phyloP scores from a whole-genome alignment of 2,888 invertebrate genomes.

The Tenthredo mesomela region DNA sequence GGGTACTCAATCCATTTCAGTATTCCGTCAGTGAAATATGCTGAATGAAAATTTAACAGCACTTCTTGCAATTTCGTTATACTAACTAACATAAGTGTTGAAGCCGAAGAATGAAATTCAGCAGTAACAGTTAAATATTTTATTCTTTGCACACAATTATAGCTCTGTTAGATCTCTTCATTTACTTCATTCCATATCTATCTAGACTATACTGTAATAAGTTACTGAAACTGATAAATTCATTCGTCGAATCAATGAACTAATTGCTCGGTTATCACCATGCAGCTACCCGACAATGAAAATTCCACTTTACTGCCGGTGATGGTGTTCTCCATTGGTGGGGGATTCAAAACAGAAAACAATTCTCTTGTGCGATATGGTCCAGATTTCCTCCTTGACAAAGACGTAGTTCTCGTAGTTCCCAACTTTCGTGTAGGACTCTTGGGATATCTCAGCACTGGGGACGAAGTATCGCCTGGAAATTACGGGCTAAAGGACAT shows the following conservation, averaged over 20 bases:
- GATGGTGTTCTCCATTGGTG: background rate
- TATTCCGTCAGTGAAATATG: too few species aligned
- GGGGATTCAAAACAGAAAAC: background rate
- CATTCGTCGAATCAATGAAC: too few species aligned
- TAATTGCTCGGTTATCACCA: too few species aligned
- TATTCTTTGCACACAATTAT: background rate
- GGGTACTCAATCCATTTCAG: too few species aligned
- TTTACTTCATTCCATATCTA: too few species aligned
- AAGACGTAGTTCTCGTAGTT: constrained; percentile 5
- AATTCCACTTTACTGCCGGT: constrained; percentile 18
- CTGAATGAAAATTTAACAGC: background rate
- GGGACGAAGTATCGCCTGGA: constrained; percentile 15
- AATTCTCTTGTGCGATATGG: background rate
- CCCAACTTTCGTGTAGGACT: background rate
- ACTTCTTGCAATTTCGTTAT: background rate
- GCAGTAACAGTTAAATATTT: background rate
- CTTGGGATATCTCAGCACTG: constrained; percentile 7
- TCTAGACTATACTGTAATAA: too few species aligned
- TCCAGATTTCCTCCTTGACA: constrained; percentile 9
- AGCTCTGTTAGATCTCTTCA: background rate
- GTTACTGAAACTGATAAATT: too few species aligned
- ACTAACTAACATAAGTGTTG: background rate
- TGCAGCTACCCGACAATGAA: background rate
- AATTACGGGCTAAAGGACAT: constrained; percentile 8
- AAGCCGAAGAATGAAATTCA: background rate